Conservation (phyloP, 2,888 invertebrate species). For the Drosophila paranaensis region DNA sequence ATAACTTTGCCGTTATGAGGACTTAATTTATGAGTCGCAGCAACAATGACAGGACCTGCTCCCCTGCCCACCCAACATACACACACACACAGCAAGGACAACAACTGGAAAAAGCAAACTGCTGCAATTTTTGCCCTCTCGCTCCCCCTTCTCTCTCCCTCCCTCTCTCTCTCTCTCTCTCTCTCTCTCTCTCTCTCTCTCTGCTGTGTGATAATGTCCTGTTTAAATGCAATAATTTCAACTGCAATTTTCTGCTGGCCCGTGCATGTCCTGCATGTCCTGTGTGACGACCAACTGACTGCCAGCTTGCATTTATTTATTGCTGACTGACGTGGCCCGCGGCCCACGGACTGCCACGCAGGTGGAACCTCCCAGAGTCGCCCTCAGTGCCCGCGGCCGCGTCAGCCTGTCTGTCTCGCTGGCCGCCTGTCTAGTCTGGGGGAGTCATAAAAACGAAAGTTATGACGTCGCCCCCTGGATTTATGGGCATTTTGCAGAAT, state of each 20-base stretch:
- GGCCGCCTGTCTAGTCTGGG: conserved; percentile 68
- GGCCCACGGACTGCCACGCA: conserved; percentile 50
- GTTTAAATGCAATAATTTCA: conserved; percentile 82
- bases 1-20: conserved; percentile 83
- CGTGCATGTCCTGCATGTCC: conserved; percentile 27
- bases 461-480: conserved; percentile 81
- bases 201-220: conserved; percentile 78
- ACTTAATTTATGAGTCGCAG: conserved; percentile 84
- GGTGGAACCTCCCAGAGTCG: conserved; percentile 42
- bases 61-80: conserved; percentile 3
- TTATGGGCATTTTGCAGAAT: conserved; percentile 82
- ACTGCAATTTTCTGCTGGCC: conserved; percentile 66
- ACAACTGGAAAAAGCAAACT: conserved; percentile 72
- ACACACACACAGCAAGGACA: conserved; percentile 47
- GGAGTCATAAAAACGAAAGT: conserved; percentile 83
- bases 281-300: conserved; percentile 78
- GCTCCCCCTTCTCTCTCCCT: conserved; percentile 9
- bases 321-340: conserved; percentile 76
- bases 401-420: conserved; percentile 28
- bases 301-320: conserved; percentile 83
- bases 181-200: conserved; percentile 5
- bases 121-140: conserved; percentile 69
- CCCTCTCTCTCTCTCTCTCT: conserved; percentile 13
- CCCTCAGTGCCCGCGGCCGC: conserved; percentile 23
- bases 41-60: conserved; percentile 61